These are phyloP conservation scores for Lithophane ornitopus DNA, from an alignment of 2,888 invertebrate species.

Conservation along the genomic window DNA sequence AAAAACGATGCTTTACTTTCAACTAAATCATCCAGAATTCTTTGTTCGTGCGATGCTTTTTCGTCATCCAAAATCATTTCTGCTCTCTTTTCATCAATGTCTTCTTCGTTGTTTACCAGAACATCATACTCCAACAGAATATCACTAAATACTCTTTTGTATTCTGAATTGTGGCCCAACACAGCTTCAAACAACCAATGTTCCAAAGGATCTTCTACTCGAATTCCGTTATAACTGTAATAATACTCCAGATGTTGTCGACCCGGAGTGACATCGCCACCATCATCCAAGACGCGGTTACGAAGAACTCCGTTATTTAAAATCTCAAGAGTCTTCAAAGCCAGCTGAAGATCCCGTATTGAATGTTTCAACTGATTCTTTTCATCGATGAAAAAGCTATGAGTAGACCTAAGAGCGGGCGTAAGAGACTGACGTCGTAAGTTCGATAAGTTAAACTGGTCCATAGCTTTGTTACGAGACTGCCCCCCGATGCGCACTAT, in stretches of 20 bases:
- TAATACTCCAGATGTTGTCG: constrained; percentile 61
- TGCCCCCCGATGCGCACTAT: constrained; percentile 93
- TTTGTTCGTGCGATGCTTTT: constrained; percentile 55
- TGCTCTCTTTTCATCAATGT: constrained; percentile 68
- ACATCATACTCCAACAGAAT: constrained; percentile 58
- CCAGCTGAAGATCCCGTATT: constrained; percentile 68
- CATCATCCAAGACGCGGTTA: constrained; percentile 50
- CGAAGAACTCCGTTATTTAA: constrained; percentile 75
- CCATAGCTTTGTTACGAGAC: constrained; percentile 89
- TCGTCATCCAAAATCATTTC: constrained; percentile 74
- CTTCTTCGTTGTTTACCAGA: constrained; percentile 55
- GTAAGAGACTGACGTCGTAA: constrained; percentile 63
- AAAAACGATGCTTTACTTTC: constrained; percentile 67
- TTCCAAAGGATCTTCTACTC: constrained; percentile 68
- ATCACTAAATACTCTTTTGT: constrained; percentile 53
- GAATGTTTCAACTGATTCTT: constrained; percentile 67
- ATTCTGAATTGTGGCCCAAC: constrained; percentile 45
- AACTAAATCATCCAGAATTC: constrained; percentile 34
- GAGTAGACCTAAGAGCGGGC: constrained; percentile 25
- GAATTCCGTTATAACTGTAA: constrained; percentile 57
- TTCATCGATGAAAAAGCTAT: constrained; percentile 69
- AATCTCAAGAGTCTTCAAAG: constrained; percentile 72
- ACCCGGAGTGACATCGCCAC: constrained; percentile 60
- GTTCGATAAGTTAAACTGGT: constrained; percentile 85
- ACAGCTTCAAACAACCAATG: constrained; percentile 78